Base-by-base conservation (phyloP, 2,888 invertebrate species). In the Sphecodes monilicornis region DNA sequence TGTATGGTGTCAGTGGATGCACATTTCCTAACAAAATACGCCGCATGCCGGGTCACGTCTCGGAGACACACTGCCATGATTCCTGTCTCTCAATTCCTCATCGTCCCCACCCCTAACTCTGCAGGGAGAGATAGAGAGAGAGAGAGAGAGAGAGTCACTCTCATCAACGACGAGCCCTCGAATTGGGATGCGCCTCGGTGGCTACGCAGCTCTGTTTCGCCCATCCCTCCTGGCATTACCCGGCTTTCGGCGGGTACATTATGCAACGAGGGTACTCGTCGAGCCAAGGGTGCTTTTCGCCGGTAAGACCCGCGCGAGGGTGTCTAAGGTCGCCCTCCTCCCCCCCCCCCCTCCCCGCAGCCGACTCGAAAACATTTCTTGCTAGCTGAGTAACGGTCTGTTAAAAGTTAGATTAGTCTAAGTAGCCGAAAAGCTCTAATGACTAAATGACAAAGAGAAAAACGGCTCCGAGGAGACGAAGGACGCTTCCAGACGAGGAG, bases 201-300 rank as follows among this genome's bases (percentile, higher is more conserved):
- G 80, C 81, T 78, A 82, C 78, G 86, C 72, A 77, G 75, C 81
- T 29, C 54, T 64, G 82, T 85, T 83, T 80, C 84, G 78, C 60
- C 64, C 88, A 32, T 75, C 76, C 68, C 41, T 32, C 71, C 36
- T 5, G 43, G 26, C 5, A 16, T 13, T 18, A 32, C 64, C 16
- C 64, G 10, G 66, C 88, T 85, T 86, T 88, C 71, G 81, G 73
- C 87, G 84, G 81, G 88, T 90, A 87, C 87, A 89, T 89, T 89
- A 89, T 90, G 89, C 90, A 87, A 89, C 75, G 90, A 89, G 90
- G 84, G 87, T 90, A 82, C 89, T 90, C 36, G 87, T 73, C 80
- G 80, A 69, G 84, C 82, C 78, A 77, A 89, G 89, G 85, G 85
- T 88, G 78, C 89, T 89, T 78, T 70, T 86, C 29, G 22, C 22